Base-by-base conservation (phyloP, 2,888 invertebrate genomes). In the Sarcophaga rosellei region DNA sequence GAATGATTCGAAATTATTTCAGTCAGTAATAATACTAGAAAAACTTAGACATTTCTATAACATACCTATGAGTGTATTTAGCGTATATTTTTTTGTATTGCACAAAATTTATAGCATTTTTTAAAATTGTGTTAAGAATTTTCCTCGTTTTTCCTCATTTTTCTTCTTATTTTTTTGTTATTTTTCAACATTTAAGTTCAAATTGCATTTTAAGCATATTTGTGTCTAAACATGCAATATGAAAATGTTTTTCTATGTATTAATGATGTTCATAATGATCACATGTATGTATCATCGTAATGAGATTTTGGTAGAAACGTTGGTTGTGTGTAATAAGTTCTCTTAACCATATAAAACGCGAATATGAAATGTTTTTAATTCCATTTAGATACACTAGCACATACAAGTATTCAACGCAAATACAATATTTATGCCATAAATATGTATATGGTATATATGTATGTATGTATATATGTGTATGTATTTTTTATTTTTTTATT, bases 111-210 rank as follows among this genome's bases (percentile, higher is more conserved):
- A 35, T 35, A 10, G 35, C 8, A 8, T 35, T 35, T 35, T 35
- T 35, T 35, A 35, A 8, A 35, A 35, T 35, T 35, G 35, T 35
- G 35, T 35, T 35, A 35, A 35, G 35, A 35, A 35, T 35, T 35
- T 35, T 35, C 82, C 79, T 75, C 4, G 65, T 75, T 15, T 69
- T 35, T 35, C 82, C 79, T 75, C 4, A 61, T 75, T 15, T 69
- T 21, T 20, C 35, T 35, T 35, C 25, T 63, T 23, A 2, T 20
- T 63, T 63, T 21, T 12, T 12, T 47, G 15, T 53, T 17, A 53
- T 53, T 53, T 15, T 53, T 53, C 17, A 3, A 53, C 4, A 15
- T 68, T 68, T 68, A 68, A n/a, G 20, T 68, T 68, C 47, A 20
- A 23, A 68, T 47, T 6, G 44, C 20, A 68, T 68, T 68, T 68